Base-by-base conservation (phyloP, 2,113 vertebrate species). In the Illadopsis cleaveri region DNA sequence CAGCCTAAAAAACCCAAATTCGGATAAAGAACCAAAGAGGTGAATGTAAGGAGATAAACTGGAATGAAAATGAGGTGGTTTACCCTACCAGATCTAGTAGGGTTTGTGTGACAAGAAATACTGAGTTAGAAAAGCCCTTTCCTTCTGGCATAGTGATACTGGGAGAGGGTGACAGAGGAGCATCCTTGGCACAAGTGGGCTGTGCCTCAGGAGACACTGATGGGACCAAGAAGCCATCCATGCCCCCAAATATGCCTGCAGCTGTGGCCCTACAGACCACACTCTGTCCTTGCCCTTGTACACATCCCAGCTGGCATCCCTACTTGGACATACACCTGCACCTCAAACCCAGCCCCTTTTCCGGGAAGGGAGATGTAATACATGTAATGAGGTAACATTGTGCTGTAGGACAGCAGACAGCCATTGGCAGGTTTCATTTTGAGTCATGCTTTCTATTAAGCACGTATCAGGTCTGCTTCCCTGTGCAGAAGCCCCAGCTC, bases 351-450 rank as follows among this genome's bases (percentile, higher is more conserved):
- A 61, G 30, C 31, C n/a, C 35, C 27, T 45, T 53, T 88, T 86
- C 71, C 80, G 69, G 86, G 90, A 76, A 82, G 54, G 35, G 40
- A 90, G 54, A 42, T 60, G 45, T 61, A 38, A 4, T 42, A 37
- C 3, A 0, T 37, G 79, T 51, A 57, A 76, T 83, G 53, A 71
- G 69, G 50, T 38, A 89, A 61, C 68, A 7, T 56, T 86, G 50
- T 66, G 58, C 91, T 65, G 70, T 37, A 27, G 83, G 58, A 50
- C 47, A 68, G 69, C 64, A 69, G 91, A 48, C 48, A 53, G 23
- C 80, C 64, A n/a, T 6, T 10, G 9, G 44, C 91, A 72, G 65
- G 86, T 94, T 97, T 96, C 91, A 56, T 64, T 90, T 57, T 94
- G 89, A 92, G 69, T 94, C 78, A 65, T 3, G 9, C 69, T 94